Percentiles rank a stretch among this genome's conserved stretches.
These are phyloP conservation scores for Scophthalmus maximus DNA, from an alignment of 2,113 vertebrate species.

Conservation along the genomic window DNA sequence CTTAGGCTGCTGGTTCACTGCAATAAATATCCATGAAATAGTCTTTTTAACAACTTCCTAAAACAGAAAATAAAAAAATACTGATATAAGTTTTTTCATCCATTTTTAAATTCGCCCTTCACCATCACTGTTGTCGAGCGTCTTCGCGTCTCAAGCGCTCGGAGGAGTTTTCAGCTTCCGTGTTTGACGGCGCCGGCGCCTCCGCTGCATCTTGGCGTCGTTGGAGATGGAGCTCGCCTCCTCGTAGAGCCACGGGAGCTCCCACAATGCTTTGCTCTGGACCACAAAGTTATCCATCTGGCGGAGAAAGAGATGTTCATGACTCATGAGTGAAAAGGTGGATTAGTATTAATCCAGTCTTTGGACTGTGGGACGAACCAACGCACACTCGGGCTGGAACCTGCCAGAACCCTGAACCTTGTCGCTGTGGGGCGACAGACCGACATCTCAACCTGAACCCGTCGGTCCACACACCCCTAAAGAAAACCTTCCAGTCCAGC, in stretches of 20 bases:
- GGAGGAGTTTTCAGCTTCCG: neutral
- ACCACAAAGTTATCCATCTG: conserved; percentile 26
- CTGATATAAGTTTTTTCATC: no score
- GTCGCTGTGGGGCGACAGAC: no score
- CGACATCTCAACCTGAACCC: no score
- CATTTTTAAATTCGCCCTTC: neutral
- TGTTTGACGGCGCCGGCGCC: conserved; percentile 35
- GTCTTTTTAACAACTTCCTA: neutral
- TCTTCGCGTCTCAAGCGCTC: neutral
- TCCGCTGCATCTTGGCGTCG: neutral
- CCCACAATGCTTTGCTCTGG: conserved; percentile 71
- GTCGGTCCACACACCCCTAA: no score
- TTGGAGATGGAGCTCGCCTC: conserved; percentile 28
- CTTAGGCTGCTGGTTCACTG: conserved; percentile 16
- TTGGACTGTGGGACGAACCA: no score
- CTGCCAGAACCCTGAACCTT: no score
- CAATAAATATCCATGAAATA: neutral
- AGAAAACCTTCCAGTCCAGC: no score
- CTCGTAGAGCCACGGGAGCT: conserved; percentile 56
- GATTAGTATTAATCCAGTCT: no score
- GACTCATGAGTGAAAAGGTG: no score
- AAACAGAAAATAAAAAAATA: neutral
- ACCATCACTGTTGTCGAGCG: neutral
- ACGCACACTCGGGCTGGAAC: no score
- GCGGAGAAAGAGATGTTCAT: neutral